These are phyloP conservation scores for Caenorhabditis sp. DNA, from an alignment of 2,888 invertebrate genomes.

Conservation along the genomic window DNA sequence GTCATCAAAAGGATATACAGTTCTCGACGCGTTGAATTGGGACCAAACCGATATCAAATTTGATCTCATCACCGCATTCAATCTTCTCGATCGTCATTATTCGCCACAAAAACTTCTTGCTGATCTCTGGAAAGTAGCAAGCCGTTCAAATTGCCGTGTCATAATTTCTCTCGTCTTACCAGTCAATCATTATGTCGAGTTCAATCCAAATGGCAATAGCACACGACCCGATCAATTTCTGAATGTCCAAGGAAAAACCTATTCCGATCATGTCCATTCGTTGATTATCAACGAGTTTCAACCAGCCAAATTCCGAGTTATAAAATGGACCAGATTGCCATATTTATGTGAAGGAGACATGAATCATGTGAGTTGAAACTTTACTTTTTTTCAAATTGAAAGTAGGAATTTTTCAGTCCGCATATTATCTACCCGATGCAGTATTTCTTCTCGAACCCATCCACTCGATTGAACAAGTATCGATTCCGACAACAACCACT, in stretches of 20 bases:
- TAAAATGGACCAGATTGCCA: constrained; percentile 88
- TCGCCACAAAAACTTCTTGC: constrained; percentile 82
- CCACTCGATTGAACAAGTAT: background rate
- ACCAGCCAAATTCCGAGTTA: constrained; percentile 80
- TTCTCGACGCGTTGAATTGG: constrained; percentile 72
- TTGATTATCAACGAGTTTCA: constrained; percentile 78
- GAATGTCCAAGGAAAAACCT: constrained; percentile 71
- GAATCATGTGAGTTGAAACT: constrained; percentile 39
- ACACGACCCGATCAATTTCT: constrained; percentile 70
- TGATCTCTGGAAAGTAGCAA: constrained; percentile 80
- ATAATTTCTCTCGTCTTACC: constrained; percentile 91
- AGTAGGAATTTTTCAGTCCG: constrained; percentile 62
- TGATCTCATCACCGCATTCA: constrained; percentile 86
- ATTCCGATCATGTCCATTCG: constrained; percentile 80
- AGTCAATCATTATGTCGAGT: constrained; percentile 91
- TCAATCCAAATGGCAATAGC: constrained; percentile 52
- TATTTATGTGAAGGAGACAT: constrained; percentile 94
- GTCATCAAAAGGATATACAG: constrained; percentile 81
- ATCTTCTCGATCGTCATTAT: constrained; percentile 91
- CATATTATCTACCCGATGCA: constrained; percentile 63
- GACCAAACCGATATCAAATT: constrained; percentile 40
- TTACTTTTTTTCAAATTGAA: background rate
- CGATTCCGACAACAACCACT: background rate
- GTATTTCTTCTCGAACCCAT: constrained; percentile 58
- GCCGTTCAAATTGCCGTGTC: constrained; percentile 74